A percentile compares a stretch with the other conserved stretches of the same genome.
Evolutionary conservation across 2,888 invertebrate species (phyloP).

Genomic region (Caenorhabditis drosophilae): DNA sequence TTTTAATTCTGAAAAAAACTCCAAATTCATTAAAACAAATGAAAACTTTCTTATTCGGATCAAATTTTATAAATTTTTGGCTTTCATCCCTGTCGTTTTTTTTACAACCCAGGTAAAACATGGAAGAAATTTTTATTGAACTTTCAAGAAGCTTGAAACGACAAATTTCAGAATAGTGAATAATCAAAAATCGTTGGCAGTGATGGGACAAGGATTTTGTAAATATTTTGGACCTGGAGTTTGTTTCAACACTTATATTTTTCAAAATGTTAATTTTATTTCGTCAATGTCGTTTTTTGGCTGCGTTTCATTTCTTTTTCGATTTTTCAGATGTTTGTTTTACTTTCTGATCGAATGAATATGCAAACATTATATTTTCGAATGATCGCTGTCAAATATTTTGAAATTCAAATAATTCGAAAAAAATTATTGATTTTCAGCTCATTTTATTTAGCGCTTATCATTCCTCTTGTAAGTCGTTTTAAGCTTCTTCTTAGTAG

Average conservation of each 20-base stretch:
- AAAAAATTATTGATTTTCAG: slow-evolving; percentile 9
- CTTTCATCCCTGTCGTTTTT: background rate
- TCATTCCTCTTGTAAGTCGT: slow-evolving; percentile 7
- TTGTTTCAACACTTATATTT: slow-evolving; percentile 21
- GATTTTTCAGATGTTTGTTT: background rate
- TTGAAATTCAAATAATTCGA: background rate
- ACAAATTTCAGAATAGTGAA: slow-evolving; percentile 18
- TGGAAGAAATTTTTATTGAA: too few relatives aligned
- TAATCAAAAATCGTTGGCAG: slow-evolving; percentile 15
- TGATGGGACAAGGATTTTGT: slow-evolving; percentile 23
- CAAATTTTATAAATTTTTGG: background rate
- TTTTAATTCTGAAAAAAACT: background rate
- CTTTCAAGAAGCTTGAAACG: too few relatives aligned
- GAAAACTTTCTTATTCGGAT: background rate
- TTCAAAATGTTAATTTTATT: slow-evolving; percentile 10
- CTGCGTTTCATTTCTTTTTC: background rate
- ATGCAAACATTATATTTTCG: background rate
- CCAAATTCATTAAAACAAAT: background rate
- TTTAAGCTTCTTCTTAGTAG: too few relatives aligned
- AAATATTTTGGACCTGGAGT: slow-evolving; percentile 7
- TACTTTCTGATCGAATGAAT: background rate
- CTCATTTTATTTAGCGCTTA: slow-evolving; percentile 2
- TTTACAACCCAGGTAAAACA: background rate
- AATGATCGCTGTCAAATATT: slow-evolving; percentile 15
- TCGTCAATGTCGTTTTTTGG: background rate